Base-by-base conservation (phyloP, 2,888 invertebrate species). In the Heliconius ismenius region DNA sequence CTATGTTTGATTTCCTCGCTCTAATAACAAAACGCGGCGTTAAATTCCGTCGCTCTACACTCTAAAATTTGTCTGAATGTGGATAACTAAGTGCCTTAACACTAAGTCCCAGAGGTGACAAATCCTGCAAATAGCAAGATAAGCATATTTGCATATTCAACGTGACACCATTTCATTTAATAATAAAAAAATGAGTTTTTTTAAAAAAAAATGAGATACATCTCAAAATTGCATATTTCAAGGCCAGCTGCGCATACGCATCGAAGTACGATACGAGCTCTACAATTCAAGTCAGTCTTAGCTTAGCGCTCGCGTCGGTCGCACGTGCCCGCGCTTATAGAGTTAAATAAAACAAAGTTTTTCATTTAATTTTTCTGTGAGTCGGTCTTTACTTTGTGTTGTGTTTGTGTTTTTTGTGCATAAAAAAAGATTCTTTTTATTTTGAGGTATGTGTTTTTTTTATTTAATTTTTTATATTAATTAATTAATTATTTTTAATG, bases 191-290 rank as follows among this genome's bases (percentile, higher is more conserved):
- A 60, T 13, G 11, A 13, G 60, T 39, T 39, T n/a, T 75, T 75
- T 4, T 28, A 28, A 70, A 75, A 77, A 79, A 79, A 73, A 73
- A 75, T 86, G 84, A 89, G 89, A 90, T 89, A 88, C 88, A 91
- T 91, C 90, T 90, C 84, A 86, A 88, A 88, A 89, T 87, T 89
- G 90, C 89, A 90, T 85, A 84, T 43, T 79, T 80, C 88, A 88
- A 88, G 88, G 88, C 85, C 86, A 85, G 82, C 83, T 84, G 81
- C 86, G 89, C 88, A 86, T 85, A 79, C 81, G 86, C 89, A 88
- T 81, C 84, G 76, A 77, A 67, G 62, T 79, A 76, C 80, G 78
- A 76, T 78, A 77, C 69, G 80, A 80, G 58, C 73, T 70, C 74
- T 76, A 60, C 32, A 73, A 65, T 68, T 76, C 69, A 78, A 80